Conservation (phyloP, 2,797 vertebrate genomes). For the Scomberomorus guttatus region DNA sequence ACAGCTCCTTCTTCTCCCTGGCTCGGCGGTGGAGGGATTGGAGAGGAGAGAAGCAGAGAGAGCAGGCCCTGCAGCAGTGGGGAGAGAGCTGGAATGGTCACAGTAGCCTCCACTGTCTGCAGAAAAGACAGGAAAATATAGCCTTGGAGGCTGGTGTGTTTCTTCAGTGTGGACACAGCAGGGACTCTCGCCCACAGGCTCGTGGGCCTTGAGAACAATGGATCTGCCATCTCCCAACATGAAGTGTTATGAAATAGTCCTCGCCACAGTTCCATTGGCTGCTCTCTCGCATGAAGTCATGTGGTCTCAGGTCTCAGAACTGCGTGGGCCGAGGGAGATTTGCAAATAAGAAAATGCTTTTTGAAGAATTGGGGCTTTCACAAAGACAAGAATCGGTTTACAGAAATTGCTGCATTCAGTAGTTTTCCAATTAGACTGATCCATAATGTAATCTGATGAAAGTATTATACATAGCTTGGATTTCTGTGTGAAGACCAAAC, state of each 20-base stretch:
- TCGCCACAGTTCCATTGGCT: constrained; percentile 73
- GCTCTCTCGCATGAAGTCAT: constrained; percentile 68
- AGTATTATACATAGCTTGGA: background rate
- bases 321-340: constrained; percentile 65
- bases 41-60: constrained; percentile 51
- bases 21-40: constrained; percentile 61
- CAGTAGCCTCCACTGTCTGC: constrained; percentile 64
- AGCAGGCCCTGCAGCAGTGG: constrained; percentile 51
- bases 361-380: constrained; percentile 45
- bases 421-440: constrained; percentile 12
- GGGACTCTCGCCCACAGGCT: constrained; percentile 77
- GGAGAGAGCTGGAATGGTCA: constrained; percentile 58
- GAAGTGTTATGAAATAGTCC: constrained; percentile 78
- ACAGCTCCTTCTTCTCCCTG: constrained; percentile 82
- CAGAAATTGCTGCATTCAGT: constrained; percentile 10
- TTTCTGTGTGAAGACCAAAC: constrained; percentile 12
- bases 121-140: constrained; percentile 76
- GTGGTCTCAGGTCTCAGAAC: constrained; percentile 70
- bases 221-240: constrained; percentile 78
- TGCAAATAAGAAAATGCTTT: constrained; percentile 69
- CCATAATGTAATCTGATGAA: constrained; percentile 20
- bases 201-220: constrained; percentile 80
- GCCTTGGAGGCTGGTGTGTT: constrained; percentile 72
- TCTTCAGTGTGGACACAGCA: constrained; percentile 74
- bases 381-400: constrained; percentile 45